phyloP scores from a whole-genome alignment of 1,140 invertebrate genomes.

The Orchesella cincta region DNA sequence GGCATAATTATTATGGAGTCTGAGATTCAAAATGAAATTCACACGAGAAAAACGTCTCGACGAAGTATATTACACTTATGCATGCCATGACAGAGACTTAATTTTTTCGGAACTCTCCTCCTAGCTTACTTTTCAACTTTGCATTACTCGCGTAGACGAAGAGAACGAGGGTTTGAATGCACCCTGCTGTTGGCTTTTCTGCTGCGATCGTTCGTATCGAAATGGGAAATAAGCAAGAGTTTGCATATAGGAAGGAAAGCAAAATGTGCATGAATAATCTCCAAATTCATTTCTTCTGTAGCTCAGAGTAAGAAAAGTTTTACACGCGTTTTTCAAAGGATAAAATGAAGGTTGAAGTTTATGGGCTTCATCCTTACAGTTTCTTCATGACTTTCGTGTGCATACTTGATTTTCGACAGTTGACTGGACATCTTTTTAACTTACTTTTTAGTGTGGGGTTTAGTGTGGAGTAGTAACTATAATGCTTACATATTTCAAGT shows the following conservation, averaged over 20 bases:
- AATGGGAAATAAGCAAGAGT: too few species aligned
- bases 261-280: neutral
- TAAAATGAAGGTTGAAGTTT: neutral
- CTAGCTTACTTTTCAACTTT: too few species aligned
- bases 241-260: too few species aligned
- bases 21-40: too few species aligned
- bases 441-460: neutral
- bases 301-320: neutral
- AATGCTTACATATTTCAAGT: neutral
- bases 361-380: neutral
- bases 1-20: too few species aligned
- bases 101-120: too few species aligned
- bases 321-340: neutral
- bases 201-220: too few species aligned
- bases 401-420: constrained; percentile 14
- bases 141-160: too few species aligned
- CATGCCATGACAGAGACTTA: too few species aligned
- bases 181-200: neutral
- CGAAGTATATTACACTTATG: too few species aligned
- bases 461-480: neutral
- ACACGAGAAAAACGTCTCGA: too few species aligned
- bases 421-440: constrained; percentile 11
- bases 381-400: constrained; percentile 16
- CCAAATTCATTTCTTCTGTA: neutral
- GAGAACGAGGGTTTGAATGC: neutral